Base-by-base conservation (phyloP, 2,113 vertebrate genomes). In the Bubalus kerabau region DNA sequence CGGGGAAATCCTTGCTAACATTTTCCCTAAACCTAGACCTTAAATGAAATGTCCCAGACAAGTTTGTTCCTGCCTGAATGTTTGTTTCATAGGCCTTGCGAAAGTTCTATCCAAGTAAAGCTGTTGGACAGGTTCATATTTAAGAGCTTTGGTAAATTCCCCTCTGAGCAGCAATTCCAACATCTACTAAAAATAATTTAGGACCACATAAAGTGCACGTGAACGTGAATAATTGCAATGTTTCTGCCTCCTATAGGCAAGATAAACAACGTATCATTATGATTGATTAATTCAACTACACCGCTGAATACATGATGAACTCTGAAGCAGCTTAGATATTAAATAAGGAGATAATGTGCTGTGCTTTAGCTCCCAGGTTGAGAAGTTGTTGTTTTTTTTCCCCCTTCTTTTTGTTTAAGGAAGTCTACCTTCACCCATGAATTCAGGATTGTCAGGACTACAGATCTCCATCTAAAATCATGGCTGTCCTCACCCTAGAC, bases 171-270 rank as follows among this genome's bases (percentile, higher is more conserved):
- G 67, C 59, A 91, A 62, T 30, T 94, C 91, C 84, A 94, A 17
- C 30, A 93, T 54, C 92, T 71, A 48, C 96, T 96, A 89, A 96
- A 98, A 97, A 52, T 91, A 32, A 91, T 92, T 36, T 91, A 96
- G 80, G 94, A 56, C 52, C 87, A 88, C 32, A 17, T 3, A 21
- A 5, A 82, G 19, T 90, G 32, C 9, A 4, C 57, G 17, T 64
- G 74, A 89, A 97, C 76, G 67, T 67, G 86, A 80, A 54, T 46
- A 86, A 80, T 76, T 95, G 24, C 12, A 93, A 54, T 48, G 30
- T 62, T 43, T 28, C 62, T 97, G 78, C 36, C 94, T 97, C 32
- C 13, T 46, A 17, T 5, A 76, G 86, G 48, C 83, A 96, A 80
- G 28, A 80, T 67, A 97, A 78, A 74, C 81, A 97, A 76, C 52